Evolutionary conservation across 2,797 vertebrate species (phyloP).

Genomic region (Leptatherina wallacei): DNA sequence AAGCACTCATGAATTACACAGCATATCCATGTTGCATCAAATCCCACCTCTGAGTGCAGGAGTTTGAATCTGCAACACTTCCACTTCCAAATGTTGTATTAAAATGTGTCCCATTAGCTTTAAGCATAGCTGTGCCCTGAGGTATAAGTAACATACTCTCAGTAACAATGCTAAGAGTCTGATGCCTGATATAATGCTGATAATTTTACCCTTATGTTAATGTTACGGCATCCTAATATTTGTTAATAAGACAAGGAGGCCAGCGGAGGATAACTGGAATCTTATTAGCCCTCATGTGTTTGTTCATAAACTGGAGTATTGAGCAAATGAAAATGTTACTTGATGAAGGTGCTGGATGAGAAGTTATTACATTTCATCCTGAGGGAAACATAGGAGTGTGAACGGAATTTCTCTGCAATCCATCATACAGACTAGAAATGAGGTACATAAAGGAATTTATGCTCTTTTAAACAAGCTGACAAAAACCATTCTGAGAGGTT

Average conservation of each 20-base stretch:
- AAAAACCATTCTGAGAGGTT: not conserved
- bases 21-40: not conserved
- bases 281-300: slow-evolving; percentile 8
- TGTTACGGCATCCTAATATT: not conserved
- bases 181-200: slow-evolving; percentile 14
- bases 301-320: slow-evolving; percentile 10
- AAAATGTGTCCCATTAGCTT: not conserved
- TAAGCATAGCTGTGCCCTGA: not conserved
- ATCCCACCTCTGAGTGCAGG: not conserved
- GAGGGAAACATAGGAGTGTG: not conserved
- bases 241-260: slow-evolving; percentile 7
- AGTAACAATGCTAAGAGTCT: not conserved
- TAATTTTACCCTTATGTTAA: not conserved
- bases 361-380: slow-evolving; percentile 11
- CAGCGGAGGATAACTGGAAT: slow-evolving; percentile 13
- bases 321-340: slow-evolving; percentile 17
- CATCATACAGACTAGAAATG: not conserved
- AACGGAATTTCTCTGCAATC: not conserved
- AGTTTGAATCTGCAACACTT: not conserved
- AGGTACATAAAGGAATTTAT: not conserved
- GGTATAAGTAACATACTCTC: not conserved
- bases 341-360: not conserved
- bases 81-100: not conserved
- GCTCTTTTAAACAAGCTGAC: not conserved
- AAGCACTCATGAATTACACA: not conserved